phyloP scores from a whole-genome alignment of 2,797 vertebrate species.

The Martes flavigula region DNA sequence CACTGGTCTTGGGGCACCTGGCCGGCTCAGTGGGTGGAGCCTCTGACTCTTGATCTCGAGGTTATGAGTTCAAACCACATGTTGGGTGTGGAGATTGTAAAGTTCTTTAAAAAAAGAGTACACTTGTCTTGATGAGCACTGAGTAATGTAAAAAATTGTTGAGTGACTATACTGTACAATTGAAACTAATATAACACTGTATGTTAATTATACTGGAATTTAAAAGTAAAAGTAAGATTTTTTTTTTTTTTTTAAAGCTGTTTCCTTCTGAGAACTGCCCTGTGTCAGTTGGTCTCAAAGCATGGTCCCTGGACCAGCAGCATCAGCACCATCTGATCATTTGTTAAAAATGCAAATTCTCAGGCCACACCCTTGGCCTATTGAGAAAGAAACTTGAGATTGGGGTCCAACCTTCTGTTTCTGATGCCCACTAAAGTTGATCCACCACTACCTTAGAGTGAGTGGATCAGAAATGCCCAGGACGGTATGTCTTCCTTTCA shows the following conservation, averaged over 20 bases:
- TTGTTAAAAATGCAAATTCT: slow-evolving; percentile 2
- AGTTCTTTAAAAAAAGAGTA: not conserved
- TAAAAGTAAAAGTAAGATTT: not conserved
- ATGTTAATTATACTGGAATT: not conserved
- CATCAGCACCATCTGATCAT: not conserved
- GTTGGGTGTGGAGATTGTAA: not conserved
- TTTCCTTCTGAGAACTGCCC: not conserved
- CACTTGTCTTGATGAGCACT: not conserved
- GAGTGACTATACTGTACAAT: not conserved
- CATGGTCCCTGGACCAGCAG: not conserved
- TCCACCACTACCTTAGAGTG: not conserved
- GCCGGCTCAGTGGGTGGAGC: not conserved
- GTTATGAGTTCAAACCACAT: not conserved
- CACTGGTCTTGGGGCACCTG: not conserved
- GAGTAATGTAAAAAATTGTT: not conserved
- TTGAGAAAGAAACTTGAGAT: not conserved
- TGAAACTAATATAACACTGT: not conserved
- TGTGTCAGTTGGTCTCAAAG: not conserved
- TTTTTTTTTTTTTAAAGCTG: not conserved
- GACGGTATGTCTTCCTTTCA: not conserved
- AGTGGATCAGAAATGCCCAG: not conserved
- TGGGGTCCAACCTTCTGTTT: not conserved
- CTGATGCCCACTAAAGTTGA: not conserved
- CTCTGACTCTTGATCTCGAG: not conserved
- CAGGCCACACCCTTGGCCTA: not conserved